Conservation (phyloP, 2,888 invertebrate species). For the Ptychoptera contaminata region DNA sequence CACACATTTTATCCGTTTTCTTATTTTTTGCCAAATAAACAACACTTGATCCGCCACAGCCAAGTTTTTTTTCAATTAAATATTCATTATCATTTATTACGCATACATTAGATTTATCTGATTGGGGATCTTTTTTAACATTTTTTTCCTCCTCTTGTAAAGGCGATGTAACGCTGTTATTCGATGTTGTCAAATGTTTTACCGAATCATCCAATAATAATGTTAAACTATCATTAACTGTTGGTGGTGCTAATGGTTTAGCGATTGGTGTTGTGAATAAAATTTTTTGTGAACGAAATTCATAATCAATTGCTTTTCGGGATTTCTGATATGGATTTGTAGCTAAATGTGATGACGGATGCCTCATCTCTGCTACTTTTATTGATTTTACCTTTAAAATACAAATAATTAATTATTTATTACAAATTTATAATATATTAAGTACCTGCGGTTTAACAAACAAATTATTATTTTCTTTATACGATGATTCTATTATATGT, state of each 20-base stretch:
- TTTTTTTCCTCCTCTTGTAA: slow-evolving; percentile 8
- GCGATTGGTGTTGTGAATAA: slow-evolving; percentile 30
- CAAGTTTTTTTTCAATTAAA: slow-evolving; percentile 55
- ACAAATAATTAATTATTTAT: neutral
- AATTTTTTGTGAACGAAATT: slow-evolving; percentile 27
- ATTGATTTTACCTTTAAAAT: neutral
- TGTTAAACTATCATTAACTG: slow-evolving; percentile 21
- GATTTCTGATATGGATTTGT: slow-evolving; percentile 11
- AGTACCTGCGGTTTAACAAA: slow-evolving; percentile 25
- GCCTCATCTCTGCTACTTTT: neutral
- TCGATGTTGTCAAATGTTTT: slow-evolving; percentile 10
- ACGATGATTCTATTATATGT: slow-evolving; percentile 15
- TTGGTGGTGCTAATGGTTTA: slow-evolving; percentile 14
- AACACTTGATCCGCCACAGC: slow-evolving; percentile 81
- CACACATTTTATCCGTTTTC: slow-evolving; percentile 21
- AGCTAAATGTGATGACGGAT: slow-evolving; percentile 3
- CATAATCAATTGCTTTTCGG: slow-evolving; percentile 18
- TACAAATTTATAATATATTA: neutral
- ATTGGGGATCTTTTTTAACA: slow-evolving; percentile 19
- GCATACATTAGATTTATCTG: slow-evolving; percentile 31
- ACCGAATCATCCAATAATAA: slow-evolving; percentile 25
- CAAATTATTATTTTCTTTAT: slow-evolving; percentile 17
- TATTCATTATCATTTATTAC: slow-evolving; percentile 59
- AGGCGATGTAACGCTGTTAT: slow-evolving; percentile 6
- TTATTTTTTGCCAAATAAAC: slow-evolving; percentile 38